phyloP scores from a whole-genome alignment of 2,888 invertebrate genomes.

The Chaetoderma sp. region DNA sequence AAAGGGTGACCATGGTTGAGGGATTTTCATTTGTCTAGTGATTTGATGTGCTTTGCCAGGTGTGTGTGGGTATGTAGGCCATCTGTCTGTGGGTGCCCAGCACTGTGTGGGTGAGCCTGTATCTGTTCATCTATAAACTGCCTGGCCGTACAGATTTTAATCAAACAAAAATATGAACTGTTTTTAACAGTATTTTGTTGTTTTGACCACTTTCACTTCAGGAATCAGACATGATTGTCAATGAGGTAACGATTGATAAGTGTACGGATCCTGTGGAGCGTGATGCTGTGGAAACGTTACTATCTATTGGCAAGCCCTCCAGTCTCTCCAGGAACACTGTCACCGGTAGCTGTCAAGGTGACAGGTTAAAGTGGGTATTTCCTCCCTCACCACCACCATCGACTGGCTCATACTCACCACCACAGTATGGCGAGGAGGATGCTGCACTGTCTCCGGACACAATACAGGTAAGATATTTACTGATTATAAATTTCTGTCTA shows the following conservation, averaged over 20 bases:
- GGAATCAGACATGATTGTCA: neutral
- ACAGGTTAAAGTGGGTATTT: neutral
- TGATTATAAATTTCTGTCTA: too few species aligned
- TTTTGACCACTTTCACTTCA: conserved; percentile 12
- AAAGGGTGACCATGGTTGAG: too few species aligned
- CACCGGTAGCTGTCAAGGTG: neutral
- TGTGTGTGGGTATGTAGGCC: too few species aligned
- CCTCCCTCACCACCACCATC: neutral
- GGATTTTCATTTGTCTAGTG: too few species aligned
- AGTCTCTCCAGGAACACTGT: conserved; percentile 17
- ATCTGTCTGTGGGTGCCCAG: too few species aligned
- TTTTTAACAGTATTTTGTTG: conserved; percentile 24
- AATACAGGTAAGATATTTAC: too few species aligned
- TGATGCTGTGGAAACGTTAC: conserved; percentile 69
- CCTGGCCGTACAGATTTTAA: too few species aligned
- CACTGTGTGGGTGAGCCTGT: too few species aligned
- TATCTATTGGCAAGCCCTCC: conserved; percentile 55
- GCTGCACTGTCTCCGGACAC: neutral
- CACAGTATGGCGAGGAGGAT: conserved; percentile 10
- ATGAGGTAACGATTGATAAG: neutral
- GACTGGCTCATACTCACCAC: conserved; percentile 4
- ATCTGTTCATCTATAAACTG: too few species aligned
- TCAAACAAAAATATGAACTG: too few species aligned
- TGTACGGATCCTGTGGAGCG: conserved; percentile 38
- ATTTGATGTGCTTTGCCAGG: too few species aligned